These are phyloP conservation scores for Platichthys flesus DNA, from an alignment of 2,113 vertebrate genomes.

Conservation along the genomic window DNA sequence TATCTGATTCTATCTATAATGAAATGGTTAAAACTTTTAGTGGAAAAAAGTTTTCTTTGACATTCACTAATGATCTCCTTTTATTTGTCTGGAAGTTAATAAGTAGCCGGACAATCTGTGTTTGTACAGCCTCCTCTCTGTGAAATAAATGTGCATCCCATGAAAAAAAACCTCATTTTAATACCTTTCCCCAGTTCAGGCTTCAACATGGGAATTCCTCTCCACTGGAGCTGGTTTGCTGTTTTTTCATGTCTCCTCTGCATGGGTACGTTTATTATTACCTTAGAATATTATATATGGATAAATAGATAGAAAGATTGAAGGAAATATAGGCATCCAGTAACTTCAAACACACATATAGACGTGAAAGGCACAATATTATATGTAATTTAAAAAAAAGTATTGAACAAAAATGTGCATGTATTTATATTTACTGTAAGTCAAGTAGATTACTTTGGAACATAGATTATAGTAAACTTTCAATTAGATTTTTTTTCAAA, in stretches of 20 bases:
- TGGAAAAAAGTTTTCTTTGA: not conserved
- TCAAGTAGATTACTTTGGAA: not conserved
- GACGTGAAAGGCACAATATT: no score
- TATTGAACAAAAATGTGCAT: not conserved
- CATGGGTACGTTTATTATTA: slow-evolving; percentile 53
- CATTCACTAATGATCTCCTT: slow-evolving; percentile 56
- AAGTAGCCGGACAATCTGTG: slow-evolving; percentile 54
- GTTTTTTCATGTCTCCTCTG: slow-evolving; percentile 48
- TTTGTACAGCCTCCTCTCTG: not conserved
- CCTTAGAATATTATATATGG: not conserved
- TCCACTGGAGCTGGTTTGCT: slow-evolving; percentile 32
- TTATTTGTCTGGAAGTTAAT: slow-evolving; percentile 76
- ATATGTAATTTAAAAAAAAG: not conserved
- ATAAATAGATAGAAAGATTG: no score
- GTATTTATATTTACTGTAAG: not conserved
- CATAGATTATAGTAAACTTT: not conserved
- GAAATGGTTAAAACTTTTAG: not conserved
- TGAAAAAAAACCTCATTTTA: slow-evolving; percentile 21
- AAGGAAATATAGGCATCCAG: no score
- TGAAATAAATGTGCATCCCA: slow-evolving; percentile 36
- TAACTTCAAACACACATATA: no score
- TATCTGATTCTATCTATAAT: no score
- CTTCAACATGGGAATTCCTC: slow-evolving; percentile 59
- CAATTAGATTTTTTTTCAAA: no score
- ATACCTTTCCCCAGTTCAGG: not conserved